Evolutionary conservation across 2,113 vertebrate species (phyloP).

Genomic region (Aldabrachelys gigantea): DNA sequence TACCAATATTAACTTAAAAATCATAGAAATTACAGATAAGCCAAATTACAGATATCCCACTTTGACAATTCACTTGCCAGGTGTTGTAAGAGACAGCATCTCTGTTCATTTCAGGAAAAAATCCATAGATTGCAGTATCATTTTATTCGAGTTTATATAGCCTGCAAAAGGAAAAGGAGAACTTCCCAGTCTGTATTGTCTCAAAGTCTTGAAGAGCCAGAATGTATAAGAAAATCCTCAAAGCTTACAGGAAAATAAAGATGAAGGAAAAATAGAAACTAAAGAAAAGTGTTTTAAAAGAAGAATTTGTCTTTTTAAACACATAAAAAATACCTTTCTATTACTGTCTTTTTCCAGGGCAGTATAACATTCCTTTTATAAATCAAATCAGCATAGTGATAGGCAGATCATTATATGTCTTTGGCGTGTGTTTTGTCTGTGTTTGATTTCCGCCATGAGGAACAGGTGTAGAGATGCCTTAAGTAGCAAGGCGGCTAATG

Average conservation of each 20-base stretch:
- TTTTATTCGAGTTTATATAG: neutral
- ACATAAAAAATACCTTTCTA: neutral
- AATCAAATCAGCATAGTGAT: neutral
- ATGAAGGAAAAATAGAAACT: neutral
- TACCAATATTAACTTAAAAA: neutral
- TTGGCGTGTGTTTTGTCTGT: constrained; percentile 68
- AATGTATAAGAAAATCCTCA: neutral
- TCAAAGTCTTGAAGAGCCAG: neutral
- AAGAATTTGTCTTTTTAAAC: neutral
- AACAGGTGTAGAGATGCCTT: constrained; percentile 74
- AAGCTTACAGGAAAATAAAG: neutral
- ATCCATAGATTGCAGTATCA: neutral
- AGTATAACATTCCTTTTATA: neutral
- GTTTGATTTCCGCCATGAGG: constrained; percentile 51
- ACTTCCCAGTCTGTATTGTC: neutral
- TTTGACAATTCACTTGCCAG: neutral
- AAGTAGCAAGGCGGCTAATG: constrained; percentile 52
- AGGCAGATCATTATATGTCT: neutral
- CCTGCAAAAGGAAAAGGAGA: neutral
- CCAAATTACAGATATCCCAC: neutral
- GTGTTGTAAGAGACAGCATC: neutral
- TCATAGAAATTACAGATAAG: neutral
- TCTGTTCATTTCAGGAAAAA: neutral
- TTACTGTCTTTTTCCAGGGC: neutral
- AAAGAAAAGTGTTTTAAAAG: neutral